Evolutionary conservation across 2,888 invertebrate genomes (phyloP), one percentile per base, ranked within the genome.

Genomic region (Liopterus haemorrhoidalis): DNA sequence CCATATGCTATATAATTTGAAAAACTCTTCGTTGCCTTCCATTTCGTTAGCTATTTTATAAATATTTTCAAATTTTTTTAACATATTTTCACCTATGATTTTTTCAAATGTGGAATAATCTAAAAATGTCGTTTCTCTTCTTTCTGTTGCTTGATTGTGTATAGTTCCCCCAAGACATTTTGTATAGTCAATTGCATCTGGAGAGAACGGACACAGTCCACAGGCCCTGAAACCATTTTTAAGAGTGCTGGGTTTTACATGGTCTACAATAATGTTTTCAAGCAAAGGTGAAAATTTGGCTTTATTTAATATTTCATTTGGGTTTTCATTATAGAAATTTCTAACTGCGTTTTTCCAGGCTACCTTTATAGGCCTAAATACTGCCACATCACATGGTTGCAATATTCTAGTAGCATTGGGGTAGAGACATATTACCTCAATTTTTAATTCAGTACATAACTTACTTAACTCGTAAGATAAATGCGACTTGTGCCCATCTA

Each of bases 371-470:
- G 59, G 49, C 12, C 56, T 43, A 55, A 63, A 55, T 48, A 56
- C 57, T 45, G 56, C 51, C 16, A 60, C 58, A 49, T 60, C 59
- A 12, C 57, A 52, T 3, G 58, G 61, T 44, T 62, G 61, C 5
- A 59, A 22, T 28, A 59, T 48, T 40, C 57, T 52, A 14, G 58
- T 57, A 20, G 57, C 53, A 46, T 60, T 59, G n/a, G 58, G 58
- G 35, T 55, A 56, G 15, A 62, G 50, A 27, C 54, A 53, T 30
- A 57, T 52, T 18, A 58, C 9, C 39, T 56, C 54, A 30, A 57
- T 57, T n/a, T 39, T 31, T 31, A 54, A 46, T 16, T 51, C 41
- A 27, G 48, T 52, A 30, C 54, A 58, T 12, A 58, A 35, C 19
- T 54, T 49, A 46, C 56, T 56, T 25, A 58, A 46, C n/a, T 36